Conservation (phyloP, 2,888 invertebrate genomes). For the Cerceris ruficornis region DNA sequence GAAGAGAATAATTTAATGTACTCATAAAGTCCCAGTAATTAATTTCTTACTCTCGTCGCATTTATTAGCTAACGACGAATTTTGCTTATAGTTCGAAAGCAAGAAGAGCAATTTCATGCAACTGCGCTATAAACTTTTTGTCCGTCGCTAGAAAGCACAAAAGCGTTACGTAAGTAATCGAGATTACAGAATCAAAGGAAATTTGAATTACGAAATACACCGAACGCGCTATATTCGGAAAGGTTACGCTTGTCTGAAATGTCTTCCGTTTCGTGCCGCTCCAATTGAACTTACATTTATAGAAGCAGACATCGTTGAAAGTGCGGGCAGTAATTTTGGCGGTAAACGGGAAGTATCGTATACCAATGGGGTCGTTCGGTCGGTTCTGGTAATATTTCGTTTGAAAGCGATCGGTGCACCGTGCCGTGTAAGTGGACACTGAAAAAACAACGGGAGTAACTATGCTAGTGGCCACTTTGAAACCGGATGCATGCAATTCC, state of each 20-base stretch:
- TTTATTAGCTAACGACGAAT: too few relatives aligned
- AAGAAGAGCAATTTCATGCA: too few relatives aligned
- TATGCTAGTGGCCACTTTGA: conserved; percentile 61
- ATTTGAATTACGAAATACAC: not conserved
- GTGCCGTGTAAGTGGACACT: conserved; percentile 44
- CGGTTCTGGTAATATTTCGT: conserved; percentile 46
- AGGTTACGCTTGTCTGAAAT: conserved; percentile 19
- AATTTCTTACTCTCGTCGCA: too few relatives aligned
- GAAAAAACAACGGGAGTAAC: conserved; percentile 51
- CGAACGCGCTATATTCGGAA: not conserved
- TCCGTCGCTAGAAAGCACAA: not conserved
- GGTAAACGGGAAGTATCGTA: conserved; percentile 34
- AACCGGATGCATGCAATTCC: conserved; percentile 54
- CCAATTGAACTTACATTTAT: conserved; percentile 4
- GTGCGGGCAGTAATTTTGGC: conserved; percentile 18
- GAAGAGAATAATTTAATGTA: too few relatives aligned
- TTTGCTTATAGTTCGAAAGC: too few relatives aligned
- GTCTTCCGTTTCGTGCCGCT: not conserved
- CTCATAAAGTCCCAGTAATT: too few relatives aligned
- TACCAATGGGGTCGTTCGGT: conserved; percentile 27
- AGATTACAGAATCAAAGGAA: too few relatives aligned
- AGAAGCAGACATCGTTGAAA: not conserved
- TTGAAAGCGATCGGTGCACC: conserved; percentile 51
- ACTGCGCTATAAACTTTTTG: too few relatives aligned
- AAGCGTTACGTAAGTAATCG: too few relatives aligned